A percentile compares a stretch with the other conserved stretches of the same genome.
Evolutionary conservation across 2,888 invertebrate species (phyloP).

Genomic region (Ashinkailepas kermadecensis): DNA sequence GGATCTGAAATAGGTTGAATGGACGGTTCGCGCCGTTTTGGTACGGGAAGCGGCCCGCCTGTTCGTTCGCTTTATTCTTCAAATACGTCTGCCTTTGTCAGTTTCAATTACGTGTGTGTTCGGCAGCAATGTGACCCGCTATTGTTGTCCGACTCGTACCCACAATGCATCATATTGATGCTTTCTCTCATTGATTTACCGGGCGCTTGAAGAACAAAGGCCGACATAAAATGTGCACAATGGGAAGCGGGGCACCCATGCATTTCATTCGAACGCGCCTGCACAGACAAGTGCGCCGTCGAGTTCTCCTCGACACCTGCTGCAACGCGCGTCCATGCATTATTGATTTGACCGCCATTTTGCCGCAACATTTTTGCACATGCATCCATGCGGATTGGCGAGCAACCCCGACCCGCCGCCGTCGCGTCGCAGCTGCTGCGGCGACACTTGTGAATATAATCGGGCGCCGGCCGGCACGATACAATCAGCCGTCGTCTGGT

Average conservation of each 20-base stretch:
- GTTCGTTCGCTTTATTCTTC: no score
- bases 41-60: no score
- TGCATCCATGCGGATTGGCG: neutral
- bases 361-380: neutral
- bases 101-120: no score
- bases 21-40: no score
- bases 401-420: neutral
- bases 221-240: neutral
- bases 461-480: no score
- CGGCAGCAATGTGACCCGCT: neutral
- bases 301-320: neutral
- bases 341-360: constrained; percentile 1
- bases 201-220: neutral
- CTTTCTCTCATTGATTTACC: neutral
- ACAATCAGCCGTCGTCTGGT: no score
- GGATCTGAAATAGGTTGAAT: no score
- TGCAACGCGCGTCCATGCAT: neutral
- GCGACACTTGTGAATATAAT: no score
- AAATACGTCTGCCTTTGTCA: no score
- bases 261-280: neutral
- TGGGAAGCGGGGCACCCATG: neutral
- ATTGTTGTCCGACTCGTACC: neutral
- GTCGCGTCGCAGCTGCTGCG: no score
- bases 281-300: neutral
- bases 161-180: neutral